Evolutionary conservation across 2,113 vertebrate species (phyloP).

Genomic region (Clarias macrocephalus): DNA sequence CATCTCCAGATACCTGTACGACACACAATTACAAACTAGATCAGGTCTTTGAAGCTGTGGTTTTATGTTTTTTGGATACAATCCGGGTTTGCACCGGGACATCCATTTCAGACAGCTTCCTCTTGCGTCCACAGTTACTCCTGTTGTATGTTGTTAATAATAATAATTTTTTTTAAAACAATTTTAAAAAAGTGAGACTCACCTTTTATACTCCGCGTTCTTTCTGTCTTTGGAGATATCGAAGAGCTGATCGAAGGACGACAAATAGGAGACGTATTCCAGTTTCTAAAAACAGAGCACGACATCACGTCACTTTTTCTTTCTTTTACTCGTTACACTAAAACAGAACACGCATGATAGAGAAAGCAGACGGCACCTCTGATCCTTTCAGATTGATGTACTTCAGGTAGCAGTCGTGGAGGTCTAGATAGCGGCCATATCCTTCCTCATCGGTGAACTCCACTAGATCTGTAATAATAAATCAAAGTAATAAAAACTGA

Average conservation of each 20-base stretch:
- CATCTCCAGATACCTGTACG: constrained; percentile 91
- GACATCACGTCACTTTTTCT: background rate
- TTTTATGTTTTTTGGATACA: too few relatives aligned
- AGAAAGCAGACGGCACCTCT: constrained; percentile 72
- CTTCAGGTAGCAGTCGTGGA: constrained; percentile 96
- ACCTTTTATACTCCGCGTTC: constrained; percentile 96
- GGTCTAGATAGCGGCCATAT: constrained; percentile 92
- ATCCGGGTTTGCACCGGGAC: too few relatives aligned
- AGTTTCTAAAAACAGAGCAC: constrained; percentile 76
- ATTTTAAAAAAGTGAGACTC: constrained; percentile 50
- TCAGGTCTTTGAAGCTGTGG: too few relatives aligned
- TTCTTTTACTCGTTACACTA: too few relatives aligned
- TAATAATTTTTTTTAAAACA: too few relatives aligned
- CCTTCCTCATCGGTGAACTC: constrained; percentile 98
- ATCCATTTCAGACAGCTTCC: too few relatives aligned
- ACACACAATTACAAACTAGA: background rate
- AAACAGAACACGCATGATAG: fast-evolving
- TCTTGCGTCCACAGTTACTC: too few relatives aligned
- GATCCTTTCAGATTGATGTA: constrained; percentile 95
- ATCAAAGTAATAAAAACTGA: background rate
- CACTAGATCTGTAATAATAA: constrained; percentile 81
- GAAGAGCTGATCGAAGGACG: constrained; percentile 97
- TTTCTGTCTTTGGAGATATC: constrained; percentile 96
- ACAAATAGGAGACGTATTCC: constrained; percentile 95
- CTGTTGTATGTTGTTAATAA: too few relatives aligned